Evolutionary conservation across 1,140 invertebrate species (phyloP).

Genomic region (Phenacoccus solenopsis): DNA sequence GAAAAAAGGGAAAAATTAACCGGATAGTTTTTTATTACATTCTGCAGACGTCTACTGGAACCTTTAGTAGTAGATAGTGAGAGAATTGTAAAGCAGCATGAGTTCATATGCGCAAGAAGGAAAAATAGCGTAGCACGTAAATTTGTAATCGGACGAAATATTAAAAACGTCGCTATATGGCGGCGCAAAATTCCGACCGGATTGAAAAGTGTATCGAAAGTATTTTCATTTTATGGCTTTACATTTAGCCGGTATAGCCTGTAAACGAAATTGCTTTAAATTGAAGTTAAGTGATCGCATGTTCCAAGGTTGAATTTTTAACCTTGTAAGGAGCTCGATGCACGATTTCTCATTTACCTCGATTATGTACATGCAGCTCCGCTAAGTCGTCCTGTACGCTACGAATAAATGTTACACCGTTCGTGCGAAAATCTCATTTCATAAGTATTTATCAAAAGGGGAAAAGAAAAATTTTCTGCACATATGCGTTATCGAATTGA

Average conservation of each 20-base stretch:
- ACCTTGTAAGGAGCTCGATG: neutral
- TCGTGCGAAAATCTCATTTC: neutral
- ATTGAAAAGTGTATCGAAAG: neutral
- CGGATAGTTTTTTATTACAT: no score
- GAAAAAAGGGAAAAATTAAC: no score
- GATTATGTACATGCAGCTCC: constrained; percentile 1
- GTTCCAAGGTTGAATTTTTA: neutral
- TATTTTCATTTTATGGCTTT: neutral
- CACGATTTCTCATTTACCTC: neutral
- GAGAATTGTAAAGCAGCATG: no score
- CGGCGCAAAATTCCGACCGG: neutral
- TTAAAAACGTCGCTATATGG: neutral
- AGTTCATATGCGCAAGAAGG: no score
- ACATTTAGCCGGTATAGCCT: neutral
- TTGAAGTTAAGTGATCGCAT: constrained; percentile 1
- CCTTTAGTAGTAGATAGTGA: no score
- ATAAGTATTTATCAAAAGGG: neutral
- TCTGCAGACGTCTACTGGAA: no score
- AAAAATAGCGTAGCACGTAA: no score
- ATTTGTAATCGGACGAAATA: neutral
- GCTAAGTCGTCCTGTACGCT: no score
- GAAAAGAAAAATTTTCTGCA: neutral
- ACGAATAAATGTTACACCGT: neutral
- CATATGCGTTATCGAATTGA: no score
- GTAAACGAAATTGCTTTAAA: constrained; percentile 3